Evolutionary conservation across 1,140 invertebrate species (phyloP), one percentile per base, ranked within the genome.

Genomic region (Leptopilina clavipes): DNA sequence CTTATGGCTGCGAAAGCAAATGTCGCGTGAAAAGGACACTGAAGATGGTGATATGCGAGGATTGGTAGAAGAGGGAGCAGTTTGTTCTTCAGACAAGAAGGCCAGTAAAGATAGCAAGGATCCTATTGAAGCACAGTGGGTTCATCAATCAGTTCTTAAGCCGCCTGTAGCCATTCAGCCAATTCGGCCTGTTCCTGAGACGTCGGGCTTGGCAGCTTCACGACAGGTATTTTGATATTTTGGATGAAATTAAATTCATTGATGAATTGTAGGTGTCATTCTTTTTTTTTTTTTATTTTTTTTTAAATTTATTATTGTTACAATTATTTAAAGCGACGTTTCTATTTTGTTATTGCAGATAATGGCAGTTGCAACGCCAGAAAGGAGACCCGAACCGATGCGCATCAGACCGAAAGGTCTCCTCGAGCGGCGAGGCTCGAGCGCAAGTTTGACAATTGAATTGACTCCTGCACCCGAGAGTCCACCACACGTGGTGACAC

Each of bases 381-480:
- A 89, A 82, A 73, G 76, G 56, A 83, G 85, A 79, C 56, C 86
- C 3, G 89, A 92, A 77, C 92, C 93, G 17, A 89, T 92, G 72
- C 89, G 91, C 17, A 89, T 92, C 25, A 92, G 91, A 80, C 84
- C 91, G 0, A 96, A 95, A 80, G 94, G 94, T 52, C 86, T 95
- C 1, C 86, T 96, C 10, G 94, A 97, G 88, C 91, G 95, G 14
- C 91, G 95, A 56, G 96, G 96, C 73, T 97, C 96, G 10, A 97
- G 96, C 87, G 96, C 96, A 6, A 96, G 95, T 71, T 90, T 98
- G 0, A 97, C 96, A 2, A 93, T 97, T 82, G 91, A 91, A 78
- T 72, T 93, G 80, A 73, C 92, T 85, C 86, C 91, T 80, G 78
- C 92, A 80, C 89, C 84, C 72, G 84, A 92, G 83, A 79, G 91